phyloP scores from a whole-genome alignment of 2,797 vertebrate genomes.

The Rhynchotus rufescens region DNA sequence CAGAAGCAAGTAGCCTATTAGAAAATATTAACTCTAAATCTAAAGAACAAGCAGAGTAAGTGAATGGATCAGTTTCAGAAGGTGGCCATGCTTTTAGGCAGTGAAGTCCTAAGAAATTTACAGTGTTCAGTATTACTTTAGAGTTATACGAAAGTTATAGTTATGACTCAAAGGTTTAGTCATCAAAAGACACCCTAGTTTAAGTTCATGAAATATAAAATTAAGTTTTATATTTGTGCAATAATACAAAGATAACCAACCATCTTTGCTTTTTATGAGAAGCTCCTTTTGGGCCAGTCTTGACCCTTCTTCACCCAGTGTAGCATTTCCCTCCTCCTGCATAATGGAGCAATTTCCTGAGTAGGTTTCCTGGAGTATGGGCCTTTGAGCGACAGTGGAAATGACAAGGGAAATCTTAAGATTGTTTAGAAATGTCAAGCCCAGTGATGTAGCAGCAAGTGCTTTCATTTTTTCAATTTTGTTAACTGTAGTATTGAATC shows the following conservation, averaged over 20 bases:
- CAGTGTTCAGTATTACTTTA: background rate
- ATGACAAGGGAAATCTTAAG: background rate
- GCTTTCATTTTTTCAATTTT: slow-evolving; percentile 16
- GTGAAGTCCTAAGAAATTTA: background rate
- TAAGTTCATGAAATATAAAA: background rate
- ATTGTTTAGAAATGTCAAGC: slow-evolving; percentile 59
- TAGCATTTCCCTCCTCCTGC: background rate
- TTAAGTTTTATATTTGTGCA: background rate
- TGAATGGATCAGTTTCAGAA: background rate
- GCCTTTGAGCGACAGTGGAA: background rate
- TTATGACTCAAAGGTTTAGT: background rate
- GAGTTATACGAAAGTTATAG: background rate
- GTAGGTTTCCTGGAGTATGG: background rate
- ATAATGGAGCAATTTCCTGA: slow-evolving; percentile 11
- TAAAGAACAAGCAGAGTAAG: background rate
- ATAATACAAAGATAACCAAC: background rate
- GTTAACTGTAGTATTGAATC: slow-evolving; percentile 41
- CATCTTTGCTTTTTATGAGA: background rate
- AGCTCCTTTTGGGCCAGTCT: background rate
- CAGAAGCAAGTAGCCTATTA: background rate
- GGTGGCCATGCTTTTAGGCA: background rate
- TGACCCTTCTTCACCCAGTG: background rate
- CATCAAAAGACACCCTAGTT: background rate
- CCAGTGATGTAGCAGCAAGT: background rate
- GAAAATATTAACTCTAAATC: background rate